Conservation (phyloP, 2,797 vertebrate species). For the Oceanodroma leucorhoa region DNA sequence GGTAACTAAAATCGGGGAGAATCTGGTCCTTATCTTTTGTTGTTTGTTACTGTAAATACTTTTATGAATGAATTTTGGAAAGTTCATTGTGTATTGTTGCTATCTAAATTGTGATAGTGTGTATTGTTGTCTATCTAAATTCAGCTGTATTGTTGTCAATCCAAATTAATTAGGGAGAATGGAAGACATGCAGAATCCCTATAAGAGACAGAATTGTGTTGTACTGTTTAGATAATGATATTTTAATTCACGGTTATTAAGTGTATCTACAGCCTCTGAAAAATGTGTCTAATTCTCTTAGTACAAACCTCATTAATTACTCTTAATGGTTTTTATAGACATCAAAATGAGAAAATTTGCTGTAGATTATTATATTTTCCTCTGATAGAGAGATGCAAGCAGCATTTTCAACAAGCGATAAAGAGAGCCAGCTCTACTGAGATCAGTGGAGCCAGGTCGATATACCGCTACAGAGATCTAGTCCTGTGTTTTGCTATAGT, state of each 20-base stretch:
- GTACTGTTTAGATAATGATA: neutral
- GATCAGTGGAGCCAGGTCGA: neutral
- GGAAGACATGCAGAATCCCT: neutral
- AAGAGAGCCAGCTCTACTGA: neutral
- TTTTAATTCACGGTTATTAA: neutral
- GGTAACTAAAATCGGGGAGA: neutral
- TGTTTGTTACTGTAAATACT: neutral
- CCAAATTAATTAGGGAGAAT: neutral
- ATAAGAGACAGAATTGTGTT: neutral
- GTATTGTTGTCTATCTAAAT: neutral
- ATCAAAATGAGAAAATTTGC: neutral
- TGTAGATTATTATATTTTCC: neutral
- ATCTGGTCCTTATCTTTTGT: neutral
- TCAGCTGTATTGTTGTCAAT: neutral
- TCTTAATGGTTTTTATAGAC: neutral
- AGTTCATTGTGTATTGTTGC: neutral
- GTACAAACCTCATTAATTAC: neutral
- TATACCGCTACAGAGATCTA: neutral
- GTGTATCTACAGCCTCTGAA: conserved; percentile 3
- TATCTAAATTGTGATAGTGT: neutral
- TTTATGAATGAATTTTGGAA: neutral
- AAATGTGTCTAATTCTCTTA: neutral
- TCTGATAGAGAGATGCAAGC: neutral
- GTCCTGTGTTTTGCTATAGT: neutral
- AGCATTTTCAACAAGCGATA: neutral